Conservation (phyloP, 2,113 vertebrate species). For the Dicentrarchus labrax region DNA sequence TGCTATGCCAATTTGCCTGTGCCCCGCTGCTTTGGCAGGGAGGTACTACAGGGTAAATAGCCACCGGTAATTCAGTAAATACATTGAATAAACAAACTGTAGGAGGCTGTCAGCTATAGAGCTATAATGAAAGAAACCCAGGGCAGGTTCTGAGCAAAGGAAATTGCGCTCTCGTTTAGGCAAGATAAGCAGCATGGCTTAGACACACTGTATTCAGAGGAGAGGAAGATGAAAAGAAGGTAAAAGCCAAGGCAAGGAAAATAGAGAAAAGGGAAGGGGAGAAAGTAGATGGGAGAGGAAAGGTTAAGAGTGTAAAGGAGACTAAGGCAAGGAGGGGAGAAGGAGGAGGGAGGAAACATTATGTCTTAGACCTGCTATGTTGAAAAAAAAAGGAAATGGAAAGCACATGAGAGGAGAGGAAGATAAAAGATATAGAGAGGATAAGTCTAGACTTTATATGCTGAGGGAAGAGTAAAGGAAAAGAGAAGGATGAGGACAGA, state of each 20-base stretch:
- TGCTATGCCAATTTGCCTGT: constrained; percentile 67
- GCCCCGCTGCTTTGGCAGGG: constrained; percentile 60
- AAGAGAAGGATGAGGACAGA: neutral
- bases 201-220: constrained; percentile 17
- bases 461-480: neutral
- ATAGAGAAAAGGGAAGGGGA: neutral
- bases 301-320: neutral
- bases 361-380: neutral
- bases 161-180: constrained; percentile 47
- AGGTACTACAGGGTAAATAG: constrained; percentile 65
- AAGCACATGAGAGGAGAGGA: neutral
- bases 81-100: constrained; percentile 72
- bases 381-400: constrained; percentile 1
- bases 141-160: constrained; percentile 27
- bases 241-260: neutral
- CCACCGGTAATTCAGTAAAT: constrained; percentile 73
- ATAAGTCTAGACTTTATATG: neutral
- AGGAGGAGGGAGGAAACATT: neutral
- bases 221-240: constrained; percentile 22
- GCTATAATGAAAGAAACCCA: constrained; percentile 45
- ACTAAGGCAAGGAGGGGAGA: neutral
- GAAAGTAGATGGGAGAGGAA: neutral
- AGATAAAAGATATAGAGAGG: neutral
- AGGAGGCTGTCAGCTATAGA: constrained; percentile 54
- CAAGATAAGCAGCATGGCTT: constrained; percentile 34